phyloP scores from a whole-genome alignment of 1,140 invertebrate genomes.

The Batillaria attramentaria region DNA sequence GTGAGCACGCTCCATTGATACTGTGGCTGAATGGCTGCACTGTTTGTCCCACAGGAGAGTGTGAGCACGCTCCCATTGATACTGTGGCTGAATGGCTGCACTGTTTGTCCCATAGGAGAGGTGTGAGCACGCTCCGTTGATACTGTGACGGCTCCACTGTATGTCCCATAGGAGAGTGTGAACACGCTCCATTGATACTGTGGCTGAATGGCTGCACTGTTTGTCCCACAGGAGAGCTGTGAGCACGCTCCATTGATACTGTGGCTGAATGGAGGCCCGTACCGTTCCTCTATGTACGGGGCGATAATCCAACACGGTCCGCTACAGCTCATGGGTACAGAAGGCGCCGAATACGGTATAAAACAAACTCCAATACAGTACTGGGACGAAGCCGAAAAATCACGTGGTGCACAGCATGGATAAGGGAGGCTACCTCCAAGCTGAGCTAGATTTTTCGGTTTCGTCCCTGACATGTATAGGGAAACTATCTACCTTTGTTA shows the following conservation, averaged over 20 bases:
- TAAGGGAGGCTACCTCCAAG: no score
- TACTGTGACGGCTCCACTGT: background rate
- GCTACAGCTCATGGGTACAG: background rate
- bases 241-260: constrained; percentile 78
- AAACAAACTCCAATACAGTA: no score
- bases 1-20: no score
- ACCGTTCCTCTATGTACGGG: constrained; percentile 83
- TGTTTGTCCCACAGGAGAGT: background rate
- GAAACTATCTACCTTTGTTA: no score
- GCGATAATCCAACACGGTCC: constrained; percentile 87
- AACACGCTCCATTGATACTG: background rate
- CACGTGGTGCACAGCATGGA: no score
- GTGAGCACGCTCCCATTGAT: background rate
- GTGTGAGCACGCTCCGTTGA: background rate
- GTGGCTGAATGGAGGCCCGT: constrained; percentile 89
- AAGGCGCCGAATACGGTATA: no score
- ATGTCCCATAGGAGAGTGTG: background rate
- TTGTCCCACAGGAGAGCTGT: background rate
- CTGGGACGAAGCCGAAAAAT: no score
- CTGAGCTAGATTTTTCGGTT: no score
- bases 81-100: background rate
- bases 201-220: background rate
- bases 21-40: no score
- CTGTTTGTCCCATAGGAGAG: background rate
- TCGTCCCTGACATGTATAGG: no score